Evolutionary conservation across 2,113 vertebrate genomes (phyloP), one percentile per base, ranked within the genome.

Genomic region (Dasyurus viverrinus): DNA sequence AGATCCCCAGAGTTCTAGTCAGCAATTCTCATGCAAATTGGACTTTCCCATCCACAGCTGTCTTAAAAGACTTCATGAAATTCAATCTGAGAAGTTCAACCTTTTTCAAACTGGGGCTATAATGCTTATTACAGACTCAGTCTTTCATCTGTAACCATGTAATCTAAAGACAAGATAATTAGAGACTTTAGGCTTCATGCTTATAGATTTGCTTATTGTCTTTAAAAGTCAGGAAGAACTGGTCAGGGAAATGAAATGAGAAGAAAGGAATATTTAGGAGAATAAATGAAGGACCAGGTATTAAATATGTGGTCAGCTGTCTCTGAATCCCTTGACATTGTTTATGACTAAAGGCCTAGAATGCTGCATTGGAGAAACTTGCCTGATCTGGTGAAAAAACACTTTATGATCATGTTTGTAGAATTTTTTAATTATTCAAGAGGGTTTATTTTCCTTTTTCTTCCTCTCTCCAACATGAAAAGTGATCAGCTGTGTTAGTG

Each of bases 21-120:
- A 95, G 93, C 89, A 84, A 54, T 98, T 97, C 68, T 91, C 97
- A 48, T 93, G 55, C 68, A 98, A 97, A 98, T 95, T 24, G 1
- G 90, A 94, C 90, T 93, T 95, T 89, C 52, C 76, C 52, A 93
- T 95, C 2, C 93, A 94, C 89, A 89, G 55, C 47, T 98, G 93
- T 48, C 89, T 95, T 96, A 36, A 94, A 98, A 97, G 48, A 22
- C 94, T 90, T 96, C 92, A 54, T 42, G 8, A 50, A 53, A 84
- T 42, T 94, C 91, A 89, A 48, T 89, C 96, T 60, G 96, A 94
- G 48, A 0, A 1, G 8, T 94, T 97, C 48, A 92, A 92, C 54
- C 91, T 97, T 94, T 8, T 0, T 52, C 76, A 96, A 96, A 91
- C 92, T 94, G 47, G 48, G 90, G 14, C 90, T 96, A 55, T 90